Evolutionary conservation across 2,888 invertebrate genomes (phyloP), one percentile per base, ranked within the genome.

Genomic region (Sinodicranocentrus sp.): DNA sequence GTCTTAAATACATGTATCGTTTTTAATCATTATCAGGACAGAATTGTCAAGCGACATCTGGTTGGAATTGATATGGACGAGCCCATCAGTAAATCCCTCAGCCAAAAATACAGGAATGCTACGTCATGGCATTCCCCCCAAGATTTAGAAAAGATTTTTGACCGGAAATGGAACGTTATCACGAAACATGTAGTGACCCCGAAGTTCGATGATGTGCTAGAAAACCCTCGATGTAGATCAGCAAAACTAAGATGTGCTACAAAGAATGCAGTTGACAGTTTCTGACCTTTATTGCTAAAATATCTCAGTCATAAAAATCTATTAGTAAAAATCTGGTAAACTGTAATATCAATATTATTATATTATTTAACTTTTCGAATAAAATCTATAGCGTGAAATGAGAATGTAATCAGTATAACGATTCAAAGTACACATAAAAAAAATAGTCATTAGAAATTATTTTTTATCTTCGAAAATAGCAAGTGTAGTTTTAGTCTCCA

Each of bases 21-120:
- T 39, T 39, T 39, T 80, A 68, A 19, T 44, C 0, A 17, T 59
- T 70, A 98, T 25, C 98, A 98, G 92, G 98, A 98, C 90, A 95
- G 95, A 0, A 95, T 98, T 86, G 95, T 98, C 0, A 98, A 98
- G 90, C 92, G 97, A 10, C 97, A 98, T 90, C 92, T 98, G 23
- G 92, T 93, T 77, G 96, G 96, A 0, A 94, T 95, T 89, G 92
- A 95, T 52, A 92, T 94, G 23, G 94, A 95, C 89, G 94, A 94
- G 88, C 91, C 93, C 3, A 93, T 94, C 0, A 95, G 85, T 61
- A 75, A 95, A 90, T 93, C 93, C 0, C 90, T 95, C 17, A 94
- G 95, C 0, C 91, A 96, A 44, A 95, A 94, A 89, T 96, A 94
- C 89, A 91, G 92, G 15, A 94, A 93, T 90, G 93, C 94, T 73